Base-by-base conservation (phyloP, 2,113 vertebrate species). In the Todiramphus saurophagus region DNA sequence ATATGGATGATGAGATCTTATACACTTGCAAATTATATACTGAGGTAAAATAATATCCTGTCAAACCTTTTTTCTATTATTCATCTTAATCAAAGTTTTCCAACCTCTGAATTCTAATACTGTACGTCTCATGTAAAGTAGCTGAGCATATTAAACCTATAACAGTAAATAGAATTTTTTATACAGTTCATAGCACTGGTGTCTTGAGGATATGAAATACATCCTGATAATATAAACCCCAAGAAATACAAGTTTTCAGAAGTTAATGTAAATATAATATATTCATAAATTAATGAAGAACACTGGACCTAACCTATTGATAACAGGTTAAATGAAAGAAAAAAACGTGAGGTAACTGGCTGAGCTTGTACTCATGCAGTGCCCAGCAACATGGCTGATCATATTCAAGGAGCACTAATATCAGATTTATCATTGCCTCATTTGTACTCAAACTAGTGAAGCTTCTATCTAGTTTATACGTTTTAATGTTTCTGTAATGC, bases 1-100 rank as follows among this genome's bases (percentile, higher is more conserved):
- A 55, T 79, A 50, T 41, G 48, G 58, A 33, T 93, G 58, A 70
- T 70, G 44, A 70, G 12, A 48, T 79, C 60, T 85, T 87, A 93
- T 18, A 79, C 58, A 78, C 30, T 81, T 95, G 50, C 56, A 92
- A 93, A 58, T 75, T 95, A 39, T 62, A 74, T 58, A 78, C n/a
- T 72, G n/a, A 89, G 50, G 70, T 87, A 91, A 96, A 93, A 90
- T 90, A 92, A 64, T 90, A 88, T 96, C n/a, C 69, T 48, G 72
- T 74, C 83, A 96, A 89, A 50, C 27, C 27, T 56, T 87, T 73
- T 90, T 96, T 80, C 33, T 89, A 23, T 91, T 91, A 87, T 50
- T 86, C 37, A 74, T 86, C 46, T 89, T 25, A 94, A 87, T 85
- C 33, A 77, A 68, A 78, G 16, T 59, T 94, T 96, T 90, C 24